phyloP scores from a whole-genome alignment of 2,113 vertebrate species.

The Tinamus guttatus region DNA sequence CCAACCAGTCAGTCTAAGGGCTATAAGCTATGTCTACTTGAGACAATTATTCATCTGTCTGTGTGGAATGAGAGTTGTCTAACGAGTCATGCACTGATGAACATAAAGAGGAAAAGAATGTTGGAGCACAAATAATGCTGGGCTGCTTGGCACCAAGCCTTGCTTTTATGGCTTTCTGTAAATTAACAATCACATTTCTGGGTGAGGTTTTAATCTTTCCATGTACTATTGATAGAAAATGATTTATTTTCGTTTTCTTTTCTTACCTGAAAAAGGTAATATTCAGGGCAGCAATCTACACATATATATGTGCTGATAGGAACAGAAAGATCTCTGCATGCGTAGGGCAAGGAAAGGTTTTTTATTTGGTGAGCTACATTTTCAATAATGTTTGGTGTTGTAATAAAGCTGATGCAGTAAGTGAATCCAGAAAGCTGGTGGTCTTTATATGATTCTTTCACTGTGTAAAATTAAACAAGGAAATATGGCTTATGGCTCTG shows the following conservation, averaged over 20 bases:
- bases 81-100: slow-evolving; percentile 65
- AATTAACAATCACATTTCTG: slow-evolving; percentile 62
- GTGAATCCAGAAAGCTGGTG: neutral
- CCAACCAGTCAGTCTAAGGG: neutral
- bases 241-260: slow-evolving; percentile 62
- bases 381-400: slow-evolving; percentile 5
- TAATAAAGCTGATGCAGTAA: slow-evolving; percentile 11
- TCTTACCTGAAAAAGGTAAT: slow-evolving; percentile 47
- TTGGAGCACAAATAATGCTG: slow-evolving; percentile 53
- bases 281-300: neutral
- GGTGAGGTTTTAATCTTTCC: slow-evolving; percentile 64
- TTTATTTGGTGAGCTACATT: slow-evolving; percentile 9
- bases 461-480: neutral
- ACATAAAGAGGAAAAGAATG: slow-evolving; percentile 64
- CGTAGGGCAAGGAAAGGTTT: neutral
- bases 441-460: neutral
- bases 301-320: neutral
- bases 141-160: slow-evolving; percentile 59
- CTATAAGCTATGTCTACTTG: slow-evolving; percentile 33
- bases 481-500: neutral
- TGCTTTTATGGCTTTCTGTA: slow-evolving; percentile 64
- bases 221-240: slow-evolving; percentile 49
- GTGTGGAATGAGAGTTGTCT: slow-evolving; percentile 52
- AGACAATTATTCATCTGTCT: slow-evolving; percentile 63
- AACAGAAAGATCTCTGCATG: slow-evolving; percentile 9